Evolutionary conservation across 2,888 invertebrate species (phyloP).

Genomic region (Biston betularia): DNA sequence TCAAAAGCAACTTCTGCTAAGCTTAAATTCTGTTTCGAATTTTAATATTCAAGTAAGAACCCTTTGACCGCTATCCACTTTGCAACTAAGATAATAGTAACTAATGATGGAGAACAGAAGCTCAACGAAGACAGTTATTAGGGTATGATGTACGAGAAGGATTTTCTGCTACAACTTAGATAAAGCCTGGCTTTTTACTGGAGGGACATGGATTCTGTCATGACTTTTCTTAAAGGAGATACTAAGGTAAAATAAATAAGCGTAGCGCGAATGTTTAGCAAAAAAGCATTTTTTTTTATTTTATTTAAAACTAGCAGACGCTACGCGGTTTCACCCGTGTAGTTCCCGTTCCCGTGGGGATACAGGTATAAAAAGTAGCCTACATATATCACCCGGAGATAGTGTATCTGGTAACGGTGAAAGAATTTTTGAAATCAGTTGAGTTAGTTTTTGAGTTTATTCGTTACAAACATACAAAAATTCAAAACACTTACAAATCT

Average conservation of each 20-base stretch:
- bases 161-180: constrained; percentile 26
- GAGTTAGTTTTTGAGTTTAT: no score
- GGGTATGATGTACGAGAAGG: constrained; percentile 27
- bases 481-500: no score
- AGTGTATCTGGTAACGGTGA: no score
- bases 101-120: constrained; percentile 36
- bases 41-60: constrained; percentile 29
- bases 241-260: no score
- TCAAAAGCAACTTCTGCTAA: not conserved
- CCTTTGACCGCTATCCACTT: constrained; percentile 44
- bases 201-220: constrained; percentile 4
- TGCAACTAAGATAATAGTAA: constrained; percentile 44
- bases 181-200: constrained; percentile 13
- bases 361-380: no score
- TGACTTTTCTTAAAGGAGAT: not conserved
- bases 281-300: not conserved
- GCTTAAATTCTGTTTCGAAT: constrained; percentile 12
- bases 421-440: no score
- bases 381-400: no score
- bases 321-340: no score
- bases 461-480: no score
- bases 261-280: not conserved
- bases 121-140: constrained; percentile 30
- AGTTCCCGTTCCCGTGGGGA: no score
- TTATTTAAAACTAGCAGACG: no score